These are phyloP conservation scores for Aphidoletes aphidimyza DNA, from an alignment of 2,888 invertebrate species.

Conservation along the genomic window DNA sequence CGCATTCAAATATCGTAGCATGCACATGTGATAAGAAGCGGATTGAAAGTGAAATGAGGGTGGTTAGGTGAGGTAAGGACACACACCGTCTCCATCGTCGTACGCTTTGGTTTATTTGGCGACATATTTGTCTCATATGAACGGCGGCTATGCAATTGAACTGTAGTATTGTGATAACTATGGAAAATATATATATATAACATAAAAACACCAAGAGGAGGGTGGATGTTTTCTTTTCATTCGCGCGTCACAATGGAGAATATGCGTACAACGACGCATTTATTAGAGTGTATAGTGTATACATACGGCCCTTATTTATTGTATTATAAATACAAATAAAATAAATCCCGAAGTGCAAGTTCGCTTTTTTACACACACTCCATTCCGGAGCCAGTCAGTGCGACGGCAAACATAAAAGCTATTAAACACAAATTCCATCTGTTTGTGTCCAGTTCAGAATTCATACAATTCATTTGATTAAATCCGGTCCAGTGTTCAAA, in stretches of 20 bases:
- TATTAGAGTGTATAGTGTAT: neutral
- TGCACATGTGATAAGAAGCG: neutral
- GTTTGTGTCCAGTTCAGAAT: neutral
- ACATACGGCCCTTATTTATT: slow-evolving; percentile 1
- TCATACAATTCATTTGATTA: too few relatives aligned
- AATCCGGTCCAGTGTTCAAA: too few relatives aligned
- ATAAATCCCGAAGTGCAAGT: slow-evolving; percentile 42
- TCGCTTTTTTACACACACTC: slow-evolving; percentile 14
- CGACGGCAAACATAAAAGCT: slow-evolving; percentile 41
- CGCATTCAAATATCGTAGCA: neutral
- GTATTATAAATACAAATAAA: slow-evolving; percentile 38
- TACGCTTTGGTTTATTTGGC: neutral
- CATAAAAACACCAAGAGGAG: neutral
- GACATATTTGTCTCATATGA: too few relatives aligned
- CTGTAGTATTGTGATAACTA: too few relatives aligned
- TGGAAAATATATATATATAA: neutral
- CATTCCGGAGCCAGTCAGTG: slow-evolving; percentile 35
- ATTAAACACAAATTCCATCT: slow-evolving; percentile 41
- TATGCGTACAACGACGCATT: slow-evolving; percentile 49
- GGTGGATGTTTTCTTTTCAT: slow-evolving; percentile 52
- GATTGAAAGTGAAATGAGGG: slow-evolving; percentile 52
- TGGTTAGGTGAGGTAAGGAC: neutral
- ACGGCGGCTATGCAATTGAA: neutral
- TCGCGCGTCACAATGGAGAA: slow-evolving; percentile 43
- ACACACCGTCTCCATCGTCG: slow-evolving; percentile 17